A percentile compares a stretch with the other conserved stretches of the same genome.
These are phyloP conservation scores for Bos javanicus DNA, from an alignment of 2,113 vertebrate species.

Conservation along the genomic window DNA sequence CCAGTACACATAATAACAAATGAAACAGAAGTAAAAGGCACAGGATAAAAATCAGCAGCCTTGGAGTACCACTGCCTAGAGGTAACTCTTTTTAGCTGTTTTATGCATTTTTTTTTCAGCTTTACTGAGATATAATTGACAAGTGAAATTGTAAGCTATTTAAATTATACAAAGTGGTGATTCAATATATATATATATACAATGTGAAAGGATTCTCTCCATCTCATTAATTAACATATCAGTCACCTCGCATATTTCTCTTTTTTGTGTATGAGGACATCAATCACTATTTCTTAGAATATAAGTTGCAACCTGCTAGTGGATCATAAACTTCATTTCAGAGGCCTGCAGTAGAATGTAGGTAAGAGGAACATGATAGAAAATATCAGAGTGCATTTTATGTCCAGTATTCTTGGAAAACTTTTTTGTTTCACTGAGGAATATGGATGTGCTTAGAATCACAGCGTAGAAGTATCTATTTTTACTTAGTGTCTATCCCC, in stretches of 20 bases:
- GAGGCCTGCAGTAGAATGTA: background rate
- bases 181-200: background rate
- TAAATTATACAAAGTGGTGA: background rate
- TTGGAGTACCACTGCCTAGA: background rate
- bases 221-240: background rate
- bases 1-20: background rate
- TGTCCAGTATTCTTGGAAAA: background rate
- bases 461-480: background rate
- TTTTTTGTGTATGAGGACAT: background rate
- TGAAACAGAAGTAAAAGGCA: background rate
- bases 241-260: background rate
- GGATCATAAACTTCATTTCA: background rate
- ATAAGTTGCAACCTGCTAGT: background rate
- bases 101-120: background rate
- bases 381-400: background rate
- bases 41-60: fast-evolving
- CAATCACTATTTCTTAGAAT: background rate
- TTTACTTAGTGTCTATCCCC: background rate
- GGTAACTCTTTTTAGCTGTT: background rate
- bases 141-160: background rate
- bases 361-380: too few species aligned
- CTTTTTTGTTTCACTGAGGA: background rate
- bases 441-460: background rate
- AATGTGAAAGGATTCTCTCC: background rate
- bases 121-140: background rate